These are phyloP conservation scores for Hypselothyrea guttata DNA, from an alignment of 2,888 invertebrate genomes.

Conservation along the genomic window DNA sequence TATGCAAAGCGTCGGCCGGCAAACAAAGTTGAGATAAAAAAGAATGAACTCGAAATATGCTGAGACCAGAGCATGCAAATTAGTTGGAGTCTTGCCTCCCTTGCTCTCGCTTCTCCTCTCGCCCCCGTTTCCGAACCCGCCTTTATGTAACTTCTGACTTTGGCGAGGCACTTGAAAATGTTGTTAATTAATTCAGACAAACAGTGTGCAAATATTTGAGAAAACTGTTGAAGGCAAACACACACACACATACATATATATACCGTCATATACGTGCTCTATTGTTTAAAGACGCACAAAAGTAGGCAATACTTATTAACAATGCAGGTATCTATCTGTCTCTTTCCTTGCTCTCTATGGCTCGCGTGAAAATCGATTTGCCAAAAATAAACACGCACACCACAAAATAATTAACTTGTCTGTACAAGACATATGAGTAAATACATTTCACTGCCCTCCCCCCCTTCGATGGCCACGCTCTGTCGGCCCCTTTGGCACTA, in stretches of 20 bases:
- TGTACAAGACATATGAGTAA: slow-evolving; percentile 73
- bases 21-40: slow-evolving; percentile 41
- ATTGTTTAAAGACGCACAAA: slow-evolving; percentile 35
- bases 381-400: slow-evolving; percentile 65
- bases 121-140: not conserved
- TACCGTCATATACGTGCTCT: slow-evolving; percentile 14
- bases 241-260: not conserved
- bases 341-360: slow-evolving; percentile 16
- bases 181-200: slow-evolving; percentile 77
- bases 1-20: slow-evolving; percentile 63
- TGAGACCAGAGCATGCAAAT: slow-evolving; percentile 56
- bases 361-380: slow-evolving; percentile 70
- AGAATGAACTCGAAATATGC: slow-evolving; percentile 51
- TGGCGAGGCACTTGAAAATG: slow-evolving; percentile 33
- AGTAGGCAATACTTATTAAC: slow-evolving; percentile 27
- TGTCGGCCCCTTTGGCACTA: slow-evolving; percentile 1
- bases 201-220: slow-evolving; percentile 70
- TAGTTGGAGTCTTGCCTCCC: slow-evolving; percentile 12
- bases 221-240: slow-evolving; percentile 41
- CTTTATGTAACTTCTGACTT: slow-evolving; percentile 25
- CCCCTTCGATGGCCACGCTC: too few species aligned
- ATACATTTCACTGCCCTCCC: slow-evolving; percentile 41
- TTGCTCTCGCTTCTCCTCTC: not conserved
- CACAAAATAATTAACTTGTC: slow-evolving; percentile 77
- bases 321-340: slow-evolving; percentile 20